Evolutionary conservation across 2,888 invertebrate genomes (phyloP), one percentile per base, ranked within the genome.

Genomic region (Danaus chrysippus): DNA sequence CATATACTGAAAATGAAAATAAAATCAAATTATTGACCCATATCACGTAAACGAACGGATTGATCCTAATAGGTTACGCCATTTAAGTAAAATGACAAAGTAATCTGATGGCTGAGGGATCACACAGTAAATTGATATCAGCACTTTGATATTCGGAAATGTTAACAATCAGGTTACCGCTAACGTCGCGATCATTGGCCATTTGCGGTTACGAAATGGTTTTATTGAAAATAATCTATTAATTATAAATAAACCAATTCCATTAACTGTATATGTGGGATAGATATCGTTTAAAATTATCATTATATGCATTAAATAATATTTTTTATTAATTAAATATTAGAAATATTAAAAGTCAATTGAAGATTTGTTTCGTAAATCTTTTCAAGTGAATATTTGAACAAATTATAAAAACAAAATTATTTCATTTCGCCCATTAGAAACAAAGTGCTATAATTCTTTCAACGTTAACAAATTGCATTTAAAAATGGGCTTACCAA

Each of bases 401-500:
- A 34, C 23, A 34, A 34, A 34, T 34, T 34, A 6, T 34, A 34
- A 34, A 11, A 13, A 12, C 34, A 44, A 42, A 61, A 44, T 17
- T 17, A 58, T 42, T 52, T 52, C 17, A 11, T 12, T 52, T 41
- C 58, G 52, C 54, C 54, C 11, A 46, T 54, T 12, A 44, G 46
- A 44, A 62, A 19, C 11, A 52, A 59, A 63, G 56, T 41, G 23
- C 19, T 63, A 55, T 55, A 53, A 62, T 59, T 55, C 41, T 43
- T 17, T 13, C 43, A 3, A 17, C 41, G 43, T 15, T 57, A 46
- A 57, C 54, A 62, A 59, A 59, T 62, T 65, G 54, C 59, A 60
- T 60, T 65, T 57, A 58, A 63, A 58, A 65, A 62, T 59, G 54
- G 15, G 44, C 58, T 58, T 63, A 52, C 42, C n/a, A 63, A 54